Evolutionary conservation across 2,888 invertebrate species (phyloP).

Genomic region (Apotomis turbidana): DNA sequence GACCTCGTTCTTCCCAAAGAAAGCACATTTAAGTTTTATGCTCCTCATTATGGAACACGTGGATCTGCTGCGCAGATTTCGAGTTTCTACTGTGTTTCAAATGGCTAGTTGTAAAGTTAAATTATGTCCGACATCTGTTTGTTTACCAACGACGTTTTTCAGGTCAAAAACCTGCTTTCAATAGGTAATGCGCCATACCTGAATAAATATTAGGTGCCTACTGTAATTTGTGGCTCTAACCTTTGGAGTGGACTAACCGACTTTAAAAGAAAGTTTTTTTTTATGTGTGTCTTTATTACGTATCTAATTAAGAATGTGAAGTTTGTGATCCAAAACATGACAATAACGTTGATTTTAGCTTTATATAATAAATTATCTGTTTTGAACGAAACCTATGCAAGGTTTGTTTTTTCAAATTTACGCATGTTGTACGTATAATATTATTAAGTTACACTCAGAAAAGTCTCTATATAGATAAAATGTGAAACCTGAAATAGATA

Average conservation of each 20-base stretch:
- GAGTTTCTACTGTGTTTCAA: conserved; percentile 57
- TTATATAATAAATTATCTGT: too few relatives aligned
- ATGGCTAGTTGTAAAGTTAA: conserved; percentile 54
- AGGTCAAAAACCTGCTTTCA: conserved; percentile 28
- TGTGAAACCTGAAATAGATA: not conserved
- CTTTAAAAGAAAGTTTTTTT: too few relatives aligned
- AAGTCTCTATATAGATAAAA: not conserved
- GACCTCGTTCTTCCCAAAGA: conserved; percentile 57
- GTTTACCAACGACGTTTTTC: conserved; percentile 31
- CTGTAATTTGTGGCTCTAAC: not conserved
- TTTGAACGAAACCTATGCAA: too few relatives aligned
- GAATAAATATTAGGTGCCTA: conserved; percentile 5
- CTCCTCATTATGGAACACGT: conserved; percentile 49
- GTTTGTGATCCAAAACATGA: too few relatives aligned
- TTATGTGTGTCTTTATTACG: too few relatives aligned
- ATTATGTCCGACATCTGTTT: conserved; percentile 49
- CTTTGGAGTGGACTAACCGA: too few relatives aligned
- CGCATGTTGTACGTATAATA: too few relatives aligned
- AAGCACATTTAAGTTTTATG: conserved; percentile 60
- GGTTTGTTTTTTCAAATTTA: too few relatives aligned
- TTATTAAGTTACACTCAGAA: too few relatives aligned
- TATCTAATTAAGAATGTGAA: too few relatives aligned
- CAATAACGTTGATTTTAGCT: too few relatives aligned
- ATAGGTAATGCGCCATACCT: conserved; percentile 13
- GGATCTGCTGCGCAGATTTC: conserved; percentile 46